A percentile compares a stretch with the other conserved stretches of the same genome.
phyloP scores from a whole-genome alignment of 2,888 invertebrate genomes.

The Orchesellides sinensis region DNA sequence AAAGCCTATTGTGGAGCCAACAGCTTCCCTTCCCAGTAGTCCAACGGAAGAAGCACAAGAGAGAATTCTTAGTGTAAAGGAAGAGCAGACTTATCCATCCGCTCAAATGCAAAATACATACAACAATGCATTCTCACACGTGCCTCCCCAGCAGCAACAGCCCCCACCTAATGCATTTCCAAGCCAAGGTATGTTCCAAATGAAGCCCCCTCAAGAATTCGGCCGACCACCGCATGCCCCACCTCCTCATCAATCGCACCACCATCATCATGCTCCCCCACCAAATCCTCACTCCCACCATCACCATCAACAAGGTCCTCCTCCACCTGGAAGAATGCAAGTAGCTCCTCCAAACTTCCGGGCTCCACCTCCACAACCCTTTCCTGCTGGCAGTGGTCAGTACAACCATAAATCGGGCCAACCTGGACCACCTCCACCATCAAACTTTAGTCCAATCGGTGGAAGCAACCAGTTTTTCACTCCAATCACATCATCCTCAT shows the following conservation, averaged over 20 bases:
- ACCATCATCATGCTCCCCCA: not conserved
- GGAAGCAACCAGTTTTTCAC: not conserved
- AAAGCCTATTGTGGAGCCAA: not conserved
- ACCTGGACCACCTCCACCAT: not conserved
- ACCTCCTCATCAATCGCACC: constrained; percentile 26
- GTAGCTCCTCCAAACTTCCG: constrained; percentile 24
- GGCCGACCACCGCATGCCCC: constrained; percentile 38
- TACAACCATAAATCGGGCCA: not conserved
- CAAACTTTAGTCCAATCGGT: too few relatives aligned
- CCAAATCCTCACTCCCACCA: constrained; percentile 25
- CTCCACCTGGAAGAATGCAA: not conserved
- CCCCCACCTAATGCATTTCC: not conserved
- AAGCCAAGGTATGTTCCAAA: constrained; percentile 49
- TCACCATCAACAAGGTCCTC: constrained; percentile 8
- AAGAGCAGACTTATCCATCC: too few relatives aligned
- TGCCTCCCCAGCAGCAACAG: not conserved
- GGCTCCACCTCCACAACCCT: constrained; percentile 5
- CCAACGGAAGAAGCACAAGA: too few relatives aligned
- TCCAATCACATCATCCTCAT: constrained; percentile 15
- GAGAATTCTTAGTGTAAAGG: too few relatives aligned
- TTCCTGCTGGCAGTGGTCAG: not conserved
- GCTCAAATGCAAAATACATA: not conserved
- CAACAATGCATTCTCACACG: not conserved
- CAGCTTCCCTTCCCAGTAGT: not conserved
- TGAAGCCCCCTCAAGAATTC: constrained; percentile 53